Evolutionary conservation across 1,140 invertebrate species (phyloP).

Genomic region (Drosophila quadrilineata): DNA sequence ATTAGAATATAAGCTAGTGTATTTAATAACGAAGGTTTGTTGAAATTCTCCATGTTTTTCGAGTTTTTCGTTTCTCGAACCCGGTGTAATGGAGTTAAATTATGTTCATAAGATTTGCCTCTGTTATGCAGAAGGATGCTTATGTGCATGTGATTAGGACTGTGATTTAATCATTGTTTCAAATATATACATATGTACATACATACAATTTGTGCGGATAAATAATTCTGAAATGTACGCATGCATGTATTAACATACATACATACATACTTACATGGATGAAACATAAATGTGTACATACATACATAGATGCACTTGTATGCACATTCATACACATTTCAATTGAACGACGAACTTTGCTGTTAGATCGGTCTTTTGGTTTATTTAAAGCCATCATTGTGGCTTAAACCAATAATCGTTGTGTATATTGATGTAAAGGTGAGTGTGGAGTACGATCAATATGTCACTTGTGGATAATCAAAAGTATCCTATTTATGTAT

Average conservation of each 20-base stretch:
- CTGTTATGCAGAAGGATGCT: too few species aligned
- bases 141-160: slow-evolving; percentile 1
- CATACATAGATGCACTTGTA: neutral
- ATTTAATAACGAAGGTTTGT: neutral
- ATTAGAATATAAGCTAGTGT: neutral
- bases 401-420: too few species aligned
- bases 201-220: neutral
- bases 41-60: neutral
- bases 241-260: neutral
- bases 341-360: too few species aligned
- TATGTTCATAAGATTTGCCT: too few species aligned
- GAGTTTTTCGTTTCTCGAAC: too few species aligned
- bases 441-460: slow-evolving; percentile 21
- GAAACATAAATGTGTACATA: neutral
- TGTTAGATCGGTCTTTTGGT: too few species aligned
- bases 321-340: neutral
- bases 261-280: neutral
- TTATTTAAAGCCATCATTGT: too few species aligned
- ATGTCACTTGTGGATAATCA: slow-evolving; percentile 40
- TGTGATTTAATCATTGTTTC: neutral
- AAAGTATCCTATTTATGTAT: slow-evolving; percentile 12
- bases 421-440: slow-evolving; percentile 27
- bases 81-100: too few species aligned
- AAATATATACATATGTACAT: neutral
- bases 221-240: too few species aligned